A percentile compares a stretch with the other conserved stretches of the same genome.
Evolutionary conservation across 2,113 vertebrate species (phyloP).

Genomic region (Theristicus caerulescens): DNA sequence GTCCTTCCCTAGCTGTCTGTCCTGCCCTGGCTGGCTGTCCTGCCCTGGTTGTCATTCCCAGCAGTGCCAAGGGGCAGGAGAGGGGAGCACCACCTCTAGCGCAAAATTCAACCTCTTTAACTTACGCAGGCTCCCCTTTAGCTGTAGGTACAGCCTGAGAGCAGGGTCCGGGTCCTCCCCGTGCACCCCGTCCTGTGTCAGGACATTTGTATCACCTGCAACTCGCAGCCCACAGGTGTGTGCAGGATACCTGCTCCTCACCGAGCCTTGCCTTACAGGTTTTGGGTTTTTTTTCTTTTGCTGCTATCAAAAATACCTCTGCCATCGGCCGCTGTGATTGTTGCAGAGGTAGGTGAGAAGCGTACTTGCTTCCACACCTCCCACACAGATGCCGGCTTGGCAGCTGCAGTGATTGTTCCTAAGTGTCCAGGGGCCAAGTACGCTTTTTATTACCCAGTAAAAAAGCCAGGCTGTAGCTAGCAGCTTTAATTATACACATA

Average conservation of each 20-base stretch:
- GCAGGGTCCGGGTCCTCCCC: not conserved
- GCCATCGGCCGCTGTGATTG: not conserved
- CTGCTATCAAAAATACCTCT: not conserved
- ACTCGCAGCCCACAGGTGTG: fast-evolving
- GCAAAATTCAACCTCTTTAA: not conserved
- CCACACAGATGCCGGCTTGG: not conserved
- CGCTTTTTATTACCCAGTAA: not conserved
- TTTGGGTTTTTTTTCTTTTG: not conserved
- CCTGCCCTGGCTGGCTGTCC: not conserved
- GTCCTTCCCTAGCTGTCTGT: not conserved
- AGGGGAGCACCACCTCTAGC: not conserved
- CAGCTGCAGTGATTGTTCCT: slow-evolving; percentile 24
- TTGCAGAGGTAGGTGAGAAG: not conserved
- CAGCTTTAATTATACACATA: not conserved
- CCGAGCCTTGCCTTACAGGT: not conserved
- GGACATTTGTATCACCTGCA: not conserved
- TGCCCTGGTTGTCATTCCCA: not conserved
- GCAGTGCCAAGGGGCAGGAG: not conserved
- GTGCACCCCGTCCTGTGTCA: fast-evolving
- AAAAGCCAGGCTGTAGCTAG: not conserved
- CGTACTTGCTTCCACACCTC: not conserved
- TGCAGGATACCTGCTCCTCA: fast-evolving
- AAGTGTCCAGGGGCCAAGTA: not conserved
- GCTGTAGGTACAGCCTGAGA: not conserved
- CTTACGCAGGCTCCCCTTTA: not conserved